Percentiles rank a stretch among this genome's conserved stretches.
These are phyloP conservation scores for Borostomias antarcticus DNA, from an alignment of 2,797 vertebrate species.

Conservation along the genomic window DNA sequence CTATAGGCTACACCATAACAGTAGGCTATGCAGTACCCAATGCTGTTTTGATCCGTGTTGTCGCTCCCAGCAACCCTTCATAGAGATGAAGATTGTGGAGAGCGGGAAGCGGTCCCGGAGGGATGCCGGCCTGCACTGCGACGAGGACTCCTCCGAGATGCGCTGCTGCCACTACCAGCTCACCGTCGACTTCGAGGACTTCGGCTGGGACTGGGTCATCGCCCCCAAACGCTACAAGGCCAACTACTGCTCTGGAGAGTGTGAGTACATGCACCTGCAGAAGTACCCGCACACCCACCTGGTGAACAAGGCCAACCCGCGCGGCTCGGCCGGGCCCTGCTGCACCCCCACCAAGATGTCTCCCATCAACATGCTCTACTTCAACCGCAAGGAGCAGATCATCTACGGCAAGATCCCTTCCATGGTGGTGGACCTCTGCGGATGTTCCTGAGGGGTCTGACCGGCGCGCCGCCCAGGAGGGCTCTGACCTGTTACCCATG, in stretches of 20 bases:
- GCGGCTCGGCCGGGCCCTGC: slow-evolving; percentile 91
- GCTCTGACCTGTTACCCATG: background rate
- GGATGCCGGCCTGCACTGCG: slow-evolving; percentile 84
- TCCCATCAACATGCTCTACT: slow-evolving; percentile 97
- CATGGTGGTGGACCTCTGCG: slow-evolving; percentile 98
- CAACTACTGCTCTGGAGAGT: slow-evolving; percentile 96
- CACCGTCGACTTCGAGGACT: slow-evolving; percentile 88
- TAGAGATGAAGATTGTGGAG: slow-evolving; percentile 87
- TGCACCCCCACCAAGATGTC: slow-evolving; percentile 98
- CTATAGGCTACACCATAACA: background rate
- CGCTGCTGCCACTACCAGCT: slow-evolving; percentile 87
- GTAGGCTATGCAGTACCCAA: background rate
- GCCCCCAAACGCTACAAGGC: slow-evolving; percentile 97
- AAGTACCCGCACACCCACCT: slow-evolving; percentile 96
- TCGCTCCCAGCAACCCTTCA: slow-evolving; percentile 80
- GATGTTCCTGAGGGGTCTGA: slow-evolving; percentile 87
- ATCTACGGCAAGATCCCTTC: slow-evolving; percentile 96
- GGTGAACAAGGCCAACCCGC: slow-evolving; percentile 92
- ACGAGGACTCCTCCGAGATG: slow-evolving; percentile 83
- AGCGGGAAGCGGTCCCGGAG: slow-evolving; percentile 79
- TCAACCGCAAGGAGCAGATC: slow-evolving; percentile 95
- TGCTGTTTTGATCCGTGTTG: background rate
- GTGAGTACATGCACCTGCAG: slow-evolving; percentile 94
- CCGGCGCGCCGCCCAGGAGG: no score
- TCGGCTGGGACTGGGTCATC: slow-evolving; percentile 90